phyloP scores from a whole-genome alignment of 1,140 invertebrate species.

The Drosophila kohkoa region DNA sequence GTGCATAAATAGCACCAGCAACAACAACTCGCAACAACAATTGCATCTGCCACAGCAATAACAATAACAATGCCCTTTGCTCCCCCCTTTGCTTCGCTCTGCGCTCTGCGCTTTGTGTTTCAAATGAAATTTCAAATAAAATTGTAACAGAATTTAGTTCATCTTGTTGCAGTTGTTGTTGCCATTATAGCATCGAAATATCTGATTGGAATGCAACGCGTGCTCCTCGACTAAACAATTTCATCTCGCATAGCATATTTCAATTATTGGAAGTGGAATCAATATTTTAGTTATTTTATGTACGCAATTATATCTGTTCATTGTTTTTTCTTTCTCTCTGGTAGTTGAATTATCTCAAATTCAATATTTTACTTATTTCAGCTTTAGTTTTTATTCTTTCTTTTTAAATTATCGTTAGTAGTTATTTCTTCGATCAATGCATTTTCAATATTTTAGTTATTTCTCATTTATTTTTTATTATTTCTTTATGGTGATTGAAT shows the following conservation, averaged over 20 bases:
- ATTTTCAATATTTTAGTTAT: no score
- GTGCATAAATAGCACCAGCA: slow-evolving; percentile 45
- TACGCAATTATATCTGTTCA: no score
- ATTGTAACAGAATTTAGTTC: slow-evolving; percentile 15
- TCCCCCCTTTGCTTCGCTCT: no score
- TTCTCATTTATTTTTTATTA: no score
- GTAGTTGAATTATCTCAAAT: no score
- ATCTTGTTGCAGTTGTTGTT: background rate
- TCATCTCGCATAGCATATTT: background rate
- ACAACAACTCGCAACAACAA: background rate
- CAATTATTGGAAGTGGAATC: background rate
- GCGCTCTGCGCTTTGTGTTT: slow-evolving; percentile 21
- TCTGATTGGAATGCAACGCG: background rate
- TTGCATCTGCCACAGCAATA: background rate
- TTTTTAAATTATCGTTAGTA: no score
- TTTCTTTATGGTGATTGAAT: no score
- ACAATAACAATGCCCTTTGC: background rate
- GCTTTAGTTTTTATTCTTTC: no score
- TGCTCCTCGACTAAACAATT: background rate
- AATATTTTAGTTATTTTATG: no score
- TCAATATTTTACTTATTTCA: no score
- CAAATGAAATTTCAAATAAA: slow-evolving; percentile 33
- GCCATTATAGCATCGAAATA: background rate
- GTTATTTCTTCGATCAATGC: no score
- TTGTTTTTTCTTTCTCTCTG: no score